Evolutionary conservation across 1,140 invertebrate genomes (phyloP).

Genomic region (Drosophila nebulosa): DNA sequence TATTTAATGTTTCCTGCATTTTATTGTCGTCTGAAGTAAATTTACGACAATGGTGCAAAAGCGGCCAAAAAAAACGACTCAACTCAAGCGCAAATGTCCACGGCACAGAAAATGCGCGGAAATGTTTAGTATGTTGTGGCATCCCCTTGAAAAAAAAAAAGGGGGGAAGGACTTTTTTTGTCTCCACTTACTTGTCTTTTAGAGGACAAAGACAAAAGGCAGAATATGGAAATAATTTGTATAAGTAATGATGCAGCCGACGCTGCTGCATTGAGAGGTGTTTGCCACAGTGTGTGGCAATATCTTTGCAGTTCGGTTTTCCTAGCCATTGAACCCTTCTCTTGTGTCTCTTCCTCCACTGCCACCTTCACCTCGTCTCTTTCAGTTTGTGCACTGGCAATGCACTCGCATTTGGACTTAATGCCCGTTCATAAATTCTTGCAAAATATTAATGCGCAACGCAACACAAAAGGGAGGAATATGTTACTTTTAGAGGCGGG

Average conservation of each 20-base stretch:
- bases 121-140: slow-evolving; percentile 56
- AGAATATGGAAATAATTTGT: slow-evolving; percentile 17
- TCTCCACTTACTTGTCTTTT: slow-evolving; percentile 2
- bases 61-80: slow-evolving; percentile 17
- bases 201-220: slow-evolving; percentile 27
- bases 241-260: not conserved
- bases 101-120: slow-evolving; percentile 34
- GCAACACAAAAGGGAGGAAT: not conserved
- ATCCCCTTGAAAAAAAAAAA: not conserved
- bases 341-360: not conserved
- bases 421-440: slow-evolving; percentile 33
- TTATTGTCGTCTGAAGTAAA: slow-evolving; percentile 72
- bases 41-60: slow-evolving; percentile 52
- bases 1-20: slow-evolving; percentile 80
- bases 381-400: slow-evolving; percentile 9
- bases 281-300: not conserved
- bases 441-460: slow-evolving; percentile 31
- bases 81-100: not conserved
- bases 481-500: not conserved
- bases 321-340: slow-evolving; percentile 58
- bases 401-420: slow-evolving; percentile 34
- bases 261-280: not conserved
- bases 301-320: slow-evolving; percentile 28
- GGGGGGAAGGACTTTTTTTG: not conserved
- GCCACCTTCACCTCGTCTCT: not conserved